Evolutionary conservation across 2,797 vertebrate species (phyloP).

Genomic region (Anisognathus igniventris): DNA sequence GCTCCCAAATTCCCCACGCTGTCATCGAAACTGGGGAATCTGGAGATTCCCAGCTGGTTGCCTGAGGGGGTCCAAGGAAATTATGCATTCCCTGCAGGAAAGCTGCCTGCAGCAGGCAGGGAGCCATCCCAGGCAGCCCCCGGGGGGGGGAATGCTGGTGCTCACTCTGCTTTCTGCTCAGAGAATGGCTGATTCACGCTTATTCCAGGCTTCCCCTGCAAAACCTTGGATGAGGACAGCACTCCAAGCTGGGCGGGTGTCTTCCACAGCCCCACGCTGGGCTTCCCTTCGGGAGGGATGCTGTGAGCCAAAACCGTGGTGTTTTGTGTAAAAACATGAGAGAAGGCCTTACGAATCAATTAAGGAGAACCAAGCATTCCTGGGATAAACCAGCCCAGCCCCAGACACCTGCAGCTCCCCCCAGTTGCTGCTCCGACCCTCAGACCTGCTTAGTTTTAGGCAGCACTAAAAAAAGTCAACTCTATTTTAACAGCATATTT

Average conservation of each 20-base stretch:
- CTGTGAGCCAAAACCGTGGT: neutral
- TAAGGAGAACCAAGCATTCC: neutral
- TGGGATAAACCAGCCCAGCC: neutral
- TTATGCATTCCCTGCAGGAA: neutral
- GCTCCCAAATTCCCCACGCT: neutral
- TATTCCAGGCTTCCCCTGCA: constrained; percentile 16
- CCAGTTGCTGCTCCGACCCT: neutral
- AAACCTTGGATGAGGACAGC: constrained; percentile 27
- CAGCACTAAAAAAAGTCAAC: neutral
- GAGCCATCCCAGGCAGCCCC: neutral
- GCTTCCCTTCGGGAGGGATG: constrained; percentile 10
- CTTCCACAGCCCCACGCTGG: neutral
- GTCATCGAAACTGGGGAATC: neutral
- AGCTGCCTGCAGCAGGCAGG: neutral
- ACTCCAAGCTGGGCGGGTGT: constrained; percentile 17
- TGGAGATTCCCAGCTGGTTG: neutral
- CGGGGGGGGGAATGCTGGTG: neutral
- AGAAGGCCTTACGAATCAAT: neutral
- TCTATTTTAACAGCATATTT: neutral
- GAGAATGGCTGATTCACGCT: constrained; percentile 37
- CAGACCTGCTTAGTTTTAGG: neutral
- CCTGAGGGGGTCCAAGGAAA: neutral
- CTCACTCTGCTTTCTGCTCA: neutral
- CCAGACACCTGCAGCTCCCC: neutral
- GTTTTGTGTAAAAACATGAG: neutral